Conservation (phyloP, 2,888 invertebrate species). For the Meiosimyza platycephala region DNA sequence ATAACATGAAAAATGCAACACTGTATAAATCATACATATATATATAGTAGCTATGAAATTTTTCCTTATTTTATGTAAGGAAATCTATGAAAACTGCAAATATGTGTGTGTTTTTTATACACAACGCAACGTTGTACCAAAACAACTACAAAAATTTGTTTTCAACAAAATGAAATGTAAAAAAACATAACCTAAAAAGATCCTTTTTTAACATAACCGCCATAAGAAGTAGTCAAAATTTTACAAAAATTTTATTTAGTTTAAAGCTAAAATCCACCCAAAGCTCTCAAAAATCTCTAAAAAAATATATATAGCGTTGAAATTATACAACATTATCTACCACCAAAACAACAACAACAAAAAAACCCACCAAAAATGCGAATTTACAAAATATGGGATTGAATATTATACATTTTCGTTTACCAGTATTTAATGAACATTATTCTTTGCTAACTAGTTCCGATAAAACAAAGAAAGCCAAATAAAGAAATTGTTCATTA, state of each 20-base stretch:
- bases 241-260: conserved; percentile 8
- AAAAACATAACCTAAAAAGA: conserved; percentile 31
- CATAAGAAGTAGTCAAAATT: conserved; percentile 23
- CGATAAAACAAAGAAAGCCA: conserved; percentile 23
- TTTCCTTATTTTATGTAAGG: not conserved
- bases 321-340: not conserved
- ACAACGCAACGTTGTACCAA: not conserved
- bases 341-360: conserved; percentile 39
- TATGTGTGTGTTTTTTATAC: conserved; percentile 29
- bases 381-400: conserved; percentile 60
- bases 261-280: conserved; percentile 6
- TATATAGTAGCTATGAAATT: not conserved
- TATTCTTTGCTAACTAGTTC: conserved; percentile 55
- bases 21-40: conserved; percentile 12
- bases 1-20: conserved; percentile 30
- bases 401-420: conserved; percentile 70
- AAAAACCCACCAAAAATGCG: conserved; percentile 40
- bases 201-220: conserved; percentile 36
- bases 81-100: too few species aligned
- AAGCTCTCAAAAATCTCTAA: too few species aligned
- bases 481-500: conserved; percentile 60
- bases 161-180: conserved; percentile 11
- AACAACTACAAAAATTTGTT: not conserved
- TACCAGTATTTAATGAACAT: conserved; percentile 68
- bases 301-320: too few species aligned